A percentile compares a stretch with the other conserved stretches of the same genome.
These are phyloP conservation scores for Lasioglossum morio DNA, from an alignment of 2,888 invertebrate genomes.

Conservation along the genomic window DNA sequence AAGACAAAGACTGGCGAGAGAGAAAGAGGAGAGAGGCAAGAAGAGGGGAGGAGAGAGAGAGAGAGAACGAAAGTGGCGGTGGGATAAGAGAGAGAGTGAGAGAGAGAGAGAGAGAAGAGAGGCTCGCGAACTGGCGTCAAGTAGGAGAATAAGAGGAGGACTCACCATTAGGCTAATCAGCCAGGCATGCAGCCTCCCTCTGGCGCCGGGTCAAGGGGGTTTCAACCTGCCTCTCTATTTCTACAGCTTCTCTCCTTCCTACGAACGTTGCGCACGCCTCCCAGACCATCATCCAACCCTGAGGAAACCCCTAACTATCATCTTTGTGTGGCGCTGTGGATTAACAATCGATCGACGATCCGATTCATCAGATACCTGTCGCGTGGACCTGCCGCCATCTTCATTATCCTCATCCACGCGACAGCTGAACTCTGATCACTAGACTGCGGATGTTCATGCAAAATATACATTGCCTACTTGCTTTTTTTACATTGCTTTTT, in stretches of 20 bases:
- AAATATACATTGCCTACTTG: neutral
- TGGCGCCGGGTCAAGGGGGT: conserved; percentile 79
- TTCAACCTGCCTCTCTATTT: conserved; percentile 77
- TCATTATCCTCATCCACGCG: neutral
- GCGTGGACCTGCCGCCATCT: neutral
- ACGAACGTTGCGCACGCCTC: conserved; percentile 59
- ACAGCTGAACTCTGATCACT: neutral
- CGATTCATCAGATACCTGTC: neutral
- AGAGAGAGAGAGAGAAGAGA: conserved; percentile 68
- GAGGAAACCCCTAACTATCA: conserved; percentile 44
- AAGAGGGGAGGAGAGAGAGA: conserved; percentile 29
- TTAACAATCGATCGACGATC: conserved; percentile 58
- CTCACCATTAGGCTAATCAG: conserved; percentile 84
- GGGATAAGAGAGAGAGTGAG: conserved; percentile 58
- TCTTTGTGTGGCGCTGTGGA: conserved; percentile 33
- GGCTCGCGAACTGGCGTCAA: conserved; percentile 82
- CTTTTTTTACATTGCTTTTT: no score
- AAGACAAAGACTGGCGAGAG: neutral
- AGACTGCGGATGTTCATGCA: neutral
- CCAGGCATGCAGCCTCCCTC: conserved; percentile 79
- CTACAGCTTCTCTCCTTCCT: conserved; percentile 68
- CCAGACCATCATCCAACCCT: conserved; percentile 47
- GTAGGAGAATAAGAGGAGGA: conserved; percentile 81
- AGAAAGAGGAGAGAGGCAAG: conserved; percentile 20
- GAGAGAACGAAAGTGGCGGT: conserved; percentile 55